Percentiles rank a stretch among this genome's conserved stretches.
Evolutionary conservation across 1,140 invertebrate species (phyloP).

Genomic region (Lordiphosa mommai): DNA sequence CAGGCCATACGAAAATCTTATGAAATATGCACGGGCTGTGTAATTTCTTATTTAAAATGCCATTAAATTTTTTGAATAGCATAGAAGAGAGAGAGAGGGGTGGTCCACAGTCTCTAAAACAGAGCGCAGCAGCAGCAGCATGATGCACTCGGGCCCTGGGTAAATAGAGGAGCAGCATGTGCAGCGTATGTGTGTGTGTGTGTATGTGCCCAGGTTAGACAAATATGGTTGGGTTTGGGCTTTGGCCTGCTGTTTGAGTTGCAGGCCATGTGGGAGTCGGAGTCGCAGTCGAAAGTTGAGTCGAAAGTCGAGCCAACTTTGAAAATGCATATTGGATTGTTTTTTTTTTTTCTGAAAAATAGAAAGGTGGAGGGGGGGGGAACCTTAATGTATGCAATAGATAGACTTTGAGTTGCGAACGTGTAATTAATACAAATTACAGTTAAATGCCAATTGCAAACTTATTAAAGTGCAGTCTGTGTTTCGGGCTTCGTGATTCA

Average conservation of each 20-base stretch:
- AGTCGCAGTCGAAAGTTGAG: conserved; percentile 17
- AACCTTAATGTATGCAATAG: conserved; percentile 30
- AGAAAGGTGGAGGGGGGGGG: not conserved
- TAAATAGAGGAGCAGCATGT: conserved; percentile 59
- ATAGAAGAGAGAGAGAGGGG: conserved; percentile 35
- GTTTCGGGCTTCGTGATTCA: too few species aligned
- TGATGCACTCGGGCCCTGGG: conserved; percentile 60
- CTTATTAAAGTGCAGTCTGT: conserved; percentile 30
- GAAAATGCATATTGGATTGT: conserved; percentile 77
- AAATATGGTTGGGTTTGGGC: conserved; percentile 69
- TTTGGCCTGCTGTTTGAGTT: conserved; percentile 66
- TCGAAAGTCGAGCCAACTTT: conserved; percentile 48
- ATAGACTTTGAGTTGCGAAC: conserved; percentile 12
- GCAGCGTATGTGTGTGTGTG: conserved; percentile 16
- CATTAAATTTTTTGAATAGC: conserved; percentile 80
- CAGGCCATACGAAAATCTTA: conserved; percentile 66
- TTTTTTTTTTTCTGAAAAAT: conserved; percentile 17
- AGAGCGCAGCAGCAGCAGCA: conserved; percentile 49
- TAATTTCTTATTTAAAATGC: conserved; percentile 80
- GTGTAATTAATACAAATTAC: conserved; percentile 50
- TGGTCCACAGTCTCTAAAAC: conserved; percentile 53
- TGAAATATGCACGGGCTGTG: conserved; percentile 78
- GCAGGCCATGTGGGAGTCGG: conserved; percentile 61
- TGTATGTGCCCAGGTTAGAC: conserved; percentile 67
- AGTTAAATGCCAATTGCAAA: conserved; percentile 17